Evolutionary conservation across 2,797 vertebrate genomes (phyloP).

Genomic region (Sebastes taczanowskii): DNA sequence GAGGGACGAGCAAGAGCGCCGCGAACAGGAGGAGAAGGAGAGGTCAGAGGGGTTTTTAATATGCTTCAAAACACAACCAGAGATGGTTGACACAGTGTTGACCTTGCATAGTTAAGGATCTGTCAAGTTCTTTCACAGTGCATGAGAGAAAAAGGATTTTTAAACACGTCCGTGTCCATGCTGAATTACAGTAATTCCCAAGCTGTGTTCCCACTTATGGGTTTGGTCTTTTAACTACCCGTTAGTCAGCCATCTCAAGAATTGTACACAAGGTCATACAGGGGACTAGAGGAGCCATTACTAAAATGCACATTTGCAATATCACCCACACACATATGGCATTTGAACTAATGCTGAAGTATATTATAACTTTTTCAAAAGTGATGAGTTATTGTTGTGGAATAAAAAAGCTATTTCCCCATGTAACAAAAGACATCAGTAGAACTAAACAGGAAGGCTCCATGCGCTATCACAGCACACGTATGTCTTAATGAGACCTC

Average conservation of each 20-base stretch:
- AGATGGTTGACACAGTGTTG: not conserved
- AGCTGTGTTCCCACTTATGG: not conserved
- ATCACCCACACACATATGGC: not conserved
- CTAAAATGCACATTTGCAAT: not conserved
- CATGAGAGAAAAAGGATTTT: not conserved
- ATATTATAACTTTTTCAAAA: not conserved
- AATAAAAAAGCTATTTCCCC: not conserved
- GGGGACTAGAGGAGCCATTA: not conserved
- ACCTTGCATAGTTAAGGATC: not conserved
- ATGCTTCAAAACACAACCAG: not conserved
- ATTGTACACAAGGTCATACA: not conserved
- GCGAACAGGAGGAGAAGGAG: conserved; percentile 88
- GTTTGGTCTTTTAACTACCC: not conserved
- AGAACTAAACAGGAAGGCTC: conserved; percentile 1
- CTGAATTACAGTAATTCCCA: not conserved
- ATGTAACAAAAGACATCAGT: not conserved
- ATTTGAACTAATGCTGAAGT: not conserved
- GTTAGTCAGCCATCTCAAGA: not conserved
- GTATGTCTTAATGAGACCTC: conserved; percentile 25
- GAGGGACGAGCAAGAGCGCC: conserved; percentile 89
- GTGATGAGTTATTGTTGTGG: not conserved
- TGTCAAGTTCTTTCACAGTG: not conserved
- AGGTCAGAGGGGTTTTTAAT: conserved; percentile 78
- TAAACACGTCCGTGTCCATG: not conserved
- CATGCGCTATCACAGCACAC: not conserved